These are phyloP conservation scores for Cariama cristata DNA, from an alignment of 2,113 vertebrate genomes.

Conservation along the genomic window DNA sequence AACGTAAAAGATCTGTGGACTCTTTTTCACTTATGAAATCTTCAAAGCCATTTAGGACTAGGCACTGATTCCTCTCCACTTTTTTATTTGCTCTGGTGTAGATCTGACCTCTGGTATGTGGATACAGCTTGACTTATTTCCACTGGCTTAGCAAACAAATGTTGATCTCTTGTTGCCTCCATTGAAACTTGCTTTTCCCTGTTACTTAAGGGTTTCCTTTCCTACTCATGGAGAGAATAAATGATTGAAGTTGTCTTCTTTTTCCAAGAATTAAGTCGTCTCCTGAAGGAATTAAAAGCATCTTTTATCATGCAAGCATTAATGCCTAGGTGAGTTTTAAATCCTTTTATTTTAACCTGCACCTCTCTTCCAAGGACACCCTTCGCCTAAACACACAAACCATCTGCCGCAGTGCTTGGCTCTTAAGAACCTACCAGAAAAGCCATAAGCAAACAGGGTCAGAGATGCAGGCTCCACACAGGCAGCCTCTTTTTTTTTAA, in stretches of 20 bases:
- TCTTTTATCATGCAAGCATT: neutral
- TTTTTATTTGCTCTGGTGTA: rapidly evolving
- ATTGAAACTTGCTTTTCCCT: neutral
- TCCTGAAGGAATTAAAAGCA: neutral
- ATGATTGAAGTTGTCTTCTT: rapidly evolving
- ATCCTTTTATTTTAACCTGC: neutral
- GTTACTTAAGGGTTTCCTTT: neutral
- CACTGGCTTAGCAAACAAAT: neutral
- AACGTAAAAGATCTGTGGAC: neutral
- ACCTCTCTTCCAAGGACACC: neutral
- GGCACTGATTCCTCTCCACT: neutral
- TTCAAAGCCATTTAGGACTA: neutral
- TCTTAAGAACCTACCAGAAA: neutral
- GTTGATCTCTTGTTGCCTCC: neutral
- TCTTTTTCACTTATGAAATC: neutral
- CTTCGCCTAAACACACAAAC: neutral
- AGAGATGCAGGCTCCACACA: too few relatives aligned
- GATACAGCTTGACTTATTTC: neutral
- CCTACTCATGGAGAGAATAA: neutral
- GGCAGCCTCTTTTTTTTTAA: neutral
- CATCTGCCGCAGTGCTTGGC: neutral
- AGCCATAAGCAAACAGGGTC: neutral
- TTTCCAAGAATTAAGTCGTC: neutral
- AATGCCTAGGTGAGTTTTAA: neutral
- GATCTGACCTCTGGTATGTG: neutral